Conservation (phyloP, 2,797 vertebrate species). For the Lepus oiostolus region DNA sequence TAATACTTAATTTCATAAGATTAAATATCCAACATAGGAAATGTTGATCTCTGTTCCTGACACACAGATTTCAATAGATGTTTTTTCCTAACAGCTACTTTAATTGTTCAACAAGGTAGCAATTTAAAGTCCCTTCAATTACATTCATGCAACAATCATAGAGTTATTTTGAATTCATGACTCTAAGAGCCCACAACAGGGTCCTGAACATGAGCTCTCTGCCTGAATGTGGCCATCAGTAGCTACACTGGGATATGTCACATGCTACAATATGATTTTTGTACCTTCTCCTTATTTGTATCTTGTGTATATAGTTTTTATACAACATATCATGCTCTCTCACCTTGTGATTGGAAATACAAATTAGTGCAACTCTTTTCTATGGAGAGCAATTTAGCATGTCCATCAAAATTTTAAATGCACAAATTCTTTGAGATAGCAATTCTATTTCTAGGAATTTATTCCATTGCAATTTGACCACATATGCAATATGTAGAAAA, state of each 20-base stretch:
- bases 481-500: background rate
- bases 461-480: conserved; percentile 30
- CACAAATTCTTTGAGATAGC: conserved; percentile 34
- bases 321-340: conserved; percentile 7
- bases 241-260: background rate
- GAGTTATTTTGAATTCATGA: conserved; percentile 11
- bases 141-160: conserved; percentile 46
- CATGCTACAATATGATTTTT: background rate
- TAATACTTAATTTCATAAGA: conserved; percentile 36
- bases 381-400: background rate
- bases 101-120: conserved; percentile 43
- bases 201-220: background rate
- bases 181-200: background rate
- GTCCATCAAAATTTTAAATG: conserved; percentile 13
- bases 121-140: conserved; percentile 57
- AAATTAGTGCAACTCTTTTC: background rate
- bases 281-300: background rate
- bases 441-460: conserved; percentile 53
- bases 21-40: conserved; percentile 46
- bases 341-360: background rate
- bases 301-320: background rate
- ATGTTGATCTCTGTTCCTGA: conserved; percentile 44
- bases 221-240: background rate
- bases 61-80: conserved; percentile 36
- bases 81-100: conserved; percentile 57